phyloP scores from a whole-genome alignment of 1,140 invertebrate species.

The Euwallacea fornicatus region DNA sequence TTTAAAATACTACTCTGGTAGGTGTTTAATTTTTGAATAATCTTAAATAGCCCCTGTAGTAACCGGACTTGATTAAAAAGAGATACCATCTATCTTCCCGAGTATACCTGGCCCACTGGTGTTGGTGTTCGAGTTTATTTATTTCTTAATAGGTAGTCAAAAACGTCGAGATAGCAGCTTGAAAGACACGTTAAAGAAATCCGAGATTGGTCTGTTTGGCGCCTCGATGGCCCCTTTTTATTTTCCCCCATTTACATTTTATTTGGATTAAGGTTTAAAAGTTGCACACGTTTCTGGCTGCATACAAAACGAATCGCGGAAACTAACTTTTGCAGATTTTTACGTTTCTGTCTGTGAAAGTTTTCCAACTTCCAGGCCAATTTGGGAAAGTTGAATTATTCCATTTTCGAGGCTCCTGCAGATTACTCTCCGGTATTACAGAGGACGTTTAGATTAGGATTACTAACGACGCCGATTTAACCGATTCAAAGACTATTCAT shows the following conservation, averaged over 20 bases:
- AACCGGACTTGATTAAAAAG: conserved; percentile 1
- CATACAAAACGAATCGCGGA: conserved; percentile 1
- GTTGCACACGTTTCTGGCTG: conserved; percentile 2
- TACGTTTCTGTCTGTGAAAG: neutral
- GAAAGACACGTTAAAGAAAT: conserved; percentile 18
- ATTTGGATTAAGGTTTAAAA: conserved; percentile 9
- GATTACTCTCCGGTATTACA: too few relatives aligned
- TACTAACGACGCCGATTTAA: too few relatives aligned
- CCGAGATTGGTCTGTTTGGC: conserved; percentile 4
- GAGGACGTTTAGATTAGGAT: too few relatives aligned
- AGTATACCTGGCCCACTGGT: conserved; percentile 18
- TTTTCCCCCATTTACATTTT: conserved; percentile 1
- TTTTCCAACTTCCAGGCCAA: neutral
- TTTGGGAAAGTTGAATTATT: too few relatives aligned
- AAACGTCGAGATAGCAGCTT: conserved; percentile 21
- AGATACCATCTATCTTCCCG: conserved; percentile 15
- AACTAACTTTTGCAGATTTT: conserved; percentile 1
- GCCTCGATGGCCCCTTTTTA: neutral
- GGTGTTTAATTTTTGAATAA: too few relatives aligned
- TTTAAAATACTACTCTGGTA: too few relatives aligned
- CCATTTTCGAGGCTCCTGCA: too few relatives aligned
- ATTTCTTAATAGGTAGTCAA: conserved; percentile 34
- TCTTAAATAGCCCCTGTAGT: too few relatives aligned
- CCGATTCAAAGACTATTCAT: too few relatives aligned
- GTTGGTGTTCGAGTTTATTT: conserved; percentile 29